phyloP scores from a whole-genome alignment of 2,113 vertebrate species.

The Odontesthes bonariensis region DNA sequence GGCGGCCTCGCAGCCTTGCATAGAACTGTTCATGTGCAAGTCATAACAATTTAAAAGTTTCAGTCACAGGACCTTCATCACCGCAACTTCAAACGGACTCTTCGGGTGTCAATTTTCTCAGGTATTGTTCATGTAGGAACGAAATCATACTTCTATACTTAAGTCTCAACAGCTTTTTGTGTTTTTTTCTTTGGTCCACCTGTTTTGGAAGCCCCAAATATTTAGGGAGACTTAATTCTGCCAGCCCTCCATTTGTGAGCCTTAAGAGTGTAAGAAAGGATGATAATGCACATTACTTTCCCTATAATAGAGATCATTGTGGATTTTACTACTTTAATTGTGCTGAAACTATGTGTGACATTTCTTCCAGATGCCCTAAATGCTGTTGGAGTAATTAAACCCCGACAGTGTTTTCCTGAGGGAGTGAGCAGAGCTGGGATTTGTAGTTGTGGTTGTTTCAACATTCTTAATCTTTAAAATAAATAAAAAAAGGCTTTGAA shows the following conservation, averaged over 20 bases:
- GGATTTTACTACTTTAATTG: background rate
- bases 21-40: too few species aligned
- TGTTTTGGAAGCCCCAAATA: too few species aligned
- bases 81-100: background rate
- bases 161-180: background rate
- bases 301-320: constrained; percentile 1
- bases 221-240: too few species aligned
- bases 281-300: background rate
- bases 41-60: too few species aligned
- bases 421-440: constrained; percentile 5
- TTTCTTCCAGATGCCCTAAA: background rate
- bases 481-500: constrained; percentile 19
- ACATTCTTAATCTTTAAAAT: constrained; percentile 2
- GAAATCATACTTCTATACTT: background rate
- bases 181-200: too few species aligned
- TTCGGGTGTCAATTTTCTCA: background rate
- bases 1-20: too few species aligned
- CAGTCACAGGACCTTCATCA: too few species aligned
- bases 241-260: background rate
- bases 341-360: background rate
- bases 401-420: constrained; percentile 22
- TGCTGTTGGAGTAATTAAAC: background rate
- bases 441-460: constrained; percentile 20
- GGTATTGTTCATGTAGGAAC: too few species aligned
- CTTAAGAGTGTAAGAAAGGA: background rate